These are phyloP conservation scores for Intellagama lesueurii DNA, from an alignment of 2,797 vertebrate species.

Conservation along the genomic window DNA sequence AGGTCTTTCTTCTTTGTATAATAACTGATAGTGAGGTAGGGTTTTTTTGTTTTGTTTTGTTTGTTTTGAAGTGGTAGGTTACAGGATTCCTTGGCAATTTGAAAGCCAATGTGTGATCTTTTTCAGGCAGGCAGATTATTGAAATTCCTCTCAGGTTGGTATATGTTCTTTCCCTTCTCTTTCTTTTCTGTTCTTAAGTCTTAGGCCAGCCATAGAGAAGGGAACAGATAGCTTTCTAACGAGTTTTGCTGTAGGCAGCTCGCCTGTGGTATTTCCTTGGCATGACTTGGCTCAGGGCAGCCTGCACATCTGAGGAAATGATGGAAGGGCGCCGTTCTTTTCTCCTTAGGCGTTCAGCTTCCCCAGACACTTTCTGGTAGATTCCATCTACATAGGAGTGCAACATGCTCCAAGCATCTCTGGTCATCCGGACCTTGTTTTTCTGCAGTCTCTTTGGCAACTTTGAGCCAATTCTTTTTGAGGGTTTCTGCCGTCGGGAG, in stretches of 20 bases:
- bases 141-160: conserved; percentile 15
- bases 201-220: conserved; percentile 22
- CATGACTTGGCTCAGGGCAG: conserved; percentile 31
- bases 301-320: conserved; percentile 34
- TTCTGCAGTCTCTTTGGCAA: not conserved
- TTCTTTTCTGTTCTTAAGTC: conserved; percentile 15
- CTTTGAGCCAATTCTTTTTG: not conserved
- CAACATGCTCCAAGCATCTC: conserved; percentile 40
- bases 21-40: conserved; percentile 15
- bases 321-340: conserved; percentile 22
- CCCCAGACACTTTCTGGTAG: conserved; percentile 34
- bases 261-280: conserved; percentile 28
- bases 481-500: not conserved
- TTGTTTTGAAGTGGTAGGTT: not conserved
- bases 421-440: conserved; percentile 28
- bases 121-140: conserved; percentile 25
- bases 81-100: conserved; percentile 43
- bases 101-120: conserved; percentile 16
- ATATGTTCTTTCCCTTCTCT: not conserved
- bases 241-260: conserved; percentile 5
- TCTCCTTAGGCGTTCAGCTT: conserved; percentile 33
- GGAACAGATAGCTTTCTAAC: conserved; percentile 22
- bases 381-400: conserved; percentile 33
- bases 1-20: conserved; percentile 6
- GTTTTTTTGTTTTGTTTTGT: too few relatives aligned